Percentiles rank a stretch among this genome's conserved stretches.
Evolutionary conservation across 2,888 invertebrate species (phyloP).

Genomic region (Chrysomela aeneicollis): DNA sequence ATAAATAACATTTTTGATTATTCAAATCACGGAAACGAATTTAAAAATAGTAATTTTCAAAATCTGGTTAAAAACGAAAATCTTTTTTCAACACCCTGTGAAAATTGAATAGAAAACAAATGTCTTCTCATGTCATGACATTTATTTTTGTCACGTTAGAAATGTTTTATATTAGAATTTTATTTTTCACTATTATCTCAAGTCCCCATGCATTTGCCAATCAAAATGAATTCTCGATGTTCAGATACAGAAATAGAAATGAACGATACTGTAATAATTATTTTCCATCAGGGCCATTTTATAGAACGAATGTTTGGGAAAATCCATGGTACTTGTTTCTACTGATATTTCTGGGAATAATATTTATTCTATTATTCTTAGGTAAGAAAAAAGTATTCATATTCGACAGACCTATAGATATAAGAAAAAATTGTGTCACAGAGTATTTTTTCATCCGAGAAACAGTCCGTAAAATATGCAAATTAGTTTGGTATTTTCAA

Average conservation of each 20-base stretch:
- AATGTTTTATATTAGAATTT: conserved; percentile 22
- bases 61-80: too few relatives aligned
- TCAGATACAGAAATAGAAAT: conserved; percentile 34
- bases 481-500: too few relatives aligned
- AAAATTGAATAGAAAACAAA: background rate
- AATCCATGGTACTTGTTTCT: conserved; percentile 44
- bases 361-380: conserved; percentile 48
- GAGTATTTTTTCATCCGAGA: too few relatives aligned
- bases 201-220: conserved; percentile 18
- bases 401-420: background rate
- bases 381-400: conserved; percentile 39
- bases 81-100: background rate
- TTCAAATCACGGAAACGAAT: too few relatives aligned
- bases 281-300: conserved; percentile 28
- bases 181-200: conserved; percentile 13
- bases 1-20: too few relatives aligned
- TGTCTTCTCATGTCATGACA: background rate
- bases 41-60: too few relatives aligned
- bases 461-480: too few relatives aligned
- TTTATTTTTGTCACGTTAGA: conserved; percentile 5
- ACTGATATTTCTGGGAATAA: conserved; percentile 45
- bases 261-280: conserved; percentile 27
- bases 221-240: conserved; percentile 24
- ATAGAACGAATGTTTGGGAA: conserved; percentile 45
- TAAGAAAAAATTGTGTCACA: background rate